Evolutionary conservation across 1,140 invertebrate species (phyloP).

Genomic region (Drosophila sproati): DNA sequence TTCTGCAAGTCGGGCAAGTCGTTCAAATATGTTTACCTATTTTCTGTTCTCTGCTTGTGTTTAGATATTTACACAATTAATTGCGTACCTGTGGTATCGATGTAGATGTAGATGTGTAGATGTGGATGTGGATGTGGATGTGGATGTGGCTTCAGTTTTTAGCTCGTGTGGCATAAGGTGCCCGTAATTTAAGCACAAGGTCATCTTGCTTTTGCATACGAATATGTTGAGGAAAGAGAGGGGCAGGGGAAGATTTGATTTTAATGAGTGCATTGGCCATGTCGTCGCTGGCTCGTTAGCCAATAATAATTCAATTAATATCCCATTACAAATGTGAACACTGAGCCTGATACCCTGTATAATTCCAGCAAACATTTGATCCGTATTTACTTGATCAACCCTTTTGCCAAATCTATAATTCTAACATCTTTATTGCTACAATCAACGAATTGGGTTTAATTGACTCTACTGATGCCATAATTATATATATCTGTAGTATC

Average conservation of each 20-base stretch:
- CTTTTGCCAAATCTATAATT: too few relatives aligned
- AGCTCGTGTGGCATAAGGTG: conserved; percentile 22
- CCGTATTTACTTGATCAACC: too few relatives aligned
- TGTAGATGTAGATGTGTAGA: not conserved
- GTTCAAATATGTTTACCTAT: conserved; percentile 19
- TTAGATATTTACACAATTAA: conserved; percentile 59
- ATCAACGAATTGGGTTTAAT: too few relatives aligned
- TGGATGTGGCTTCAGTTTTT: not conserved
- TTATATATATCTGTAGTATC: too few relatives aligned
- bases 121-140: not conserved
- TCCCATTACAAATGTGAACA: not conserved
- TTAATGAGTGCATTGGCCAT: conserved; percentile 15
- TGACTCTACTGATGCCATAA: too few relatives aligned
- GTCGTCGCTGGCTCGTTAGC: not conserved
- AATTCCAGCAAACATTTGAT: too few relatives aligned
- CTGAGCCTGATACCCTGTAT: too few relatives aligned
- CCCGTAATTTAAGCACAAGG: conserved; percentile 46
- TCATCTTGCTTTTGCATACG: conserved; percentile 17
- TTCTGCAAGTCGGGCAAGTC: not conserved
- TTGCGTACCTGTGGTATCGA: conserved; percentile 11
- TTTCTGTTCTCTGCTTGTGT: conserved; percentile 19
- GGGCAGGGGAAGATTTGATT: not conserved
- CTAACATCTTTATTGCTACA: too few relatives aligned
- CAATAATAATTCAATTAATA: conserved; percentile 1
- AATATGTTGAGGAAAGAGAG: not conserved